A percentile compares a stretch with the other conserved stretches of the same genome.
These are phyloP conservation scores for Protophormia terraenovae DNA, from an alignment of 2,888 invertebrate species.

Conservation along the genomic window DNA sequence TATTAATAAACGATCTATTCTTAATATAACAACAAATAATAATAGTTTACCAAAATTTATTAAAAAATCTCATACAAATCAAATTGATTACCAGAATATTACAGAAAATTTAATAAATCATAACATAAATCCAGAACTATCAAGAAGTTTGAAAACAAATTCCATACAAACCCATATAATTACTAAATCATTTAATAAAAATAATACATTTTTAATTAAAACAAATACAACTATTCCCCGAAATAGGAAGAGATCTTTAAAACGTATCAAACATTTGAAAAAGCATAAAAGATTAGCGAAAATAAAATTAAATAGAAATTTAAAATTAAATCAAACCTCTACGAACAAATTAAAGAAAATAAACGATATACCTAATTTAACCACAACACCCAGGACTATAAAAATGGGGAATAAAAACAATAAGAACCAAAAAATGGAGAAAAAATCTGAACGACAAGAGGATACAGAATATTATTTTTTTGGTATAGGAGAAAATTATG, in stretches of 20 bases:
- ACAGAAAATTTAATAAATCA: neutral
- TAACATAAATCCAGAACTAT: neutral
- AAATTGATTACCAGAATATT: neutral
- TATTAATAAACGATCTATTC: conserved; percentile 40
- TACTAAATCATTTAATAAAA: neutral
- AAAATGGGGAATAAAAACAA: neutral
- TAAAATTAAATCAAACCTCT: neutral
- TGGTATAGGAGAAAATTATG: conserved; percentile 68
- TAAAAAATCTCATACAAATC: neutral
- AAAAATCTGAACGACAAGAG: conserved; percentile 42
- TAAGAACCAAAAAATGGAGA: conserved; percentile 39
- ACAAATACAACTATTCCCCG: neutral
- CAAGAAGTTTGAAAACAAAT: neutral
- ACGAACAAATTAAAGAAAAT: neutral
- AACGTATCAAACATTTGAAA: conserved; percentile 5
- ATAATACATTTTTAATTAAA: neutral
- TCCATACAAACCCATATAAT: too few species aligned
- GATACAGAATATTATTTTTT: conserved; percentile 69
- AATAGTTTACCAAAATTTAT: conserved; percentile 12
- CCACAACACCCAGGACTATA: conserved; percentile 16
- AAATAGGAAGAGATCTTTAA: neutral
- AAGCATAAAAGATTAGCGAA: conserved; percentile 13
- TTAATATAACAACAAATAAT: neutral
- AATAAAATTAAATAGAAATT: neutral
- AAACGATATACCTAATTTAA: neutral